Conservation (phyloP, 2,888 invertebrate species). For the Drosophila dives region DNA sequence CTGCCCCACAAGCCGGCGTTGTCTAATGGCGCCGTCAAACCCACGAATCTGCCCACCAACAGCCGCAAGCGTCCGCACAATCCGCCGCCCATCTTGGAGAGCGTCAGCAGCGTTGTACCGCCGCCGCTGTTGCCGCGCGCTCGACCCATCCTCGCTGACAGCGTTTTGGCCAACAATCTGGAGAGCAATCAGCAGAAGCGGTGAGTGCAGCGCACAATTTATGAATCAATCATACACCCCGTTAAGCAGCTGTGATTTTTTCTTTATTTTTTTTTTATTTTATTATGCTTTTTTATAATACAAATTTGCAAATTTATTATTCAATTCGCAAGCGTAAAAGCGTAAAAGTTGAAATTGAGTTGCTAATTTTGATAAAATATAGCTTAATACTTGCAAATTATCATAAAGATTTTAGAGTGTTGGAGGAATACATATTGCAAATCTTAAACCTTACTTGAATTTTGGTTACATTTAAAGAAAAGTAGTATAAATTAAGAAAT, state of each 20-base stretch:
- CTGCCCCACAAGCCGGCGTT: constrained; percentile 59
- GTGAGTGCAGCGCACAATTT: constrained; percentile 56
- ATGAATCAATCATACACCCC: constrained; percentile 66
- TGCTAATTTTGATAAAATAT: background rate
- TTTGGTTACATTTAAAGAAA: background rate
- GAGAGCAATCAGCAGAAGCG: constrained; percentile 76
- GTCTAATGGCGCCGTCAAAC: constrained; percentile 73
- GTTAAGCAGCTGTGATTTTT: constrained; percentile 6
- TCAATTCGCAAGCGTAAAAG: constrained; percentile 4
- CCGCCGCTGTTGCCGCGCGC: constrained; percentile 84
- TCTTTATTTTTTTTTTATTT: constrained; percentile 4
- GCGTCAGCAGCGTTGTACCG: constrained; percentile 64
- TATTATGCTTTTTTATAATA: background rate
- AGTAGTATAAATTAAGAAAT: background rate
- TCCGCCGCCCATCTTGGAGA: constrained; percentile 82
- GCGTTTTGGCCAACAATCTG: constrained; percentile 77
- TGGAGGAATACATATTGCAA: background rate
- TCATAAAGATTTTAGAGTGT: background rate
- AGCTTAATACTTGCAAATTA: background rate
- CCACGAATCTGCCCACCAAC: constrained; percentile 58
- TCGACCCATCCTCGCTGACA: constrained; percentile 71
- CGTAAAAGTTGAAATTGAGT: background rate
- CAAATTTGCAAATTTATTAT: constrained; percentile 22
- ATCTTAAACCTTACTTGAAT: background rate
- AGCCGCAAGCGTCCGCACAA: constrained; percentile 84